These are phyloP conservation scores for Drosophila paracracens DNA, from an alignment of 2,888 invertebrate species.

Conservation along the genomic window DNA sequence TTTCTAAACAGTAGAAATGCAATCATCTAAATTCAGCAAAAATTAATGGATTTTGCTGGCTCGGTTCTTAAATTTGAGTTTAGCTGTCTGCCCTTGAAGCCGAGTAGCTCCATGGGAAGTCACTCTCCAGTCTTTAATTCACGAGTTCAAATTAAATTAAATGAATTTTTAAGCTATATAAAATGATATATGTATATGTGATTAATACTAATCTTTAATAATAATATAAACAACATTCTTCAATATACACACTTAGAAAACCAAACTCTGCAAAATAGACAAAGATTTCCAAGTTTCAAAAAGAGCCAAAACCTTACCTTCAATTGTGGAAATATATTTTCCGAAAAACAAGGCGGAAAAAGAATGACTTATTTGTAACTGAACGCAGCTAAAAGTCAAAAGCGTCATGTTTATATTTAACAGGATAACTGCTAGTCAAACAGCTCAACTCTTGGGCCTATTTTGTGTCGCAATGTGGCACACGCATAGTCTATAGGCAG, in stretches of 20 bases:
- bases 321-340: not conserved
- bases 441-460: not conserved
- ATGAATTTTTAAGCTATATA: too few species aligned
- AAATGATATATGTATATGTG: too few species aligned
- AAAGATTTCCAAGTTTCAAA: too few species aligned
- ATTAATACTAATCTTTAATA: too few species aligned
- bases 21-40: not conserved
- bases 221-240: too few species aligned
- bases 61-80: too few species aligned
- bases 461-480: constrained; percentile 7
- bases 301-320: not conserved
- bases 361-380: not conserved
- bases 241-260: too few species aligned
- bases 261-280: too few species aligned
- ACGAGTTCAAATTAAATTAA: too few species aligned
- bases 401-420: not conserved
- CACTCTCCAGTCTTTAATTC: too few species aligned
- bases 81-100: too few species aligned
- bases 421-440: constrained; percentile 34
- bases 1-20: not conserved
- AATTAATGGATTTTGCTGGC: not conserved
- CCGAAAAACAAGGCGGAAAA: not conserved
- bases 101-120: too few species aligned
- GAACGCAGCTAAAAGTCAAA: not conserved
- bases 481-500: constrained; percentile 38